Conservation (phyloP, 2,113 vertebrate genomes). For the Brachirus orientalis region DNA sequence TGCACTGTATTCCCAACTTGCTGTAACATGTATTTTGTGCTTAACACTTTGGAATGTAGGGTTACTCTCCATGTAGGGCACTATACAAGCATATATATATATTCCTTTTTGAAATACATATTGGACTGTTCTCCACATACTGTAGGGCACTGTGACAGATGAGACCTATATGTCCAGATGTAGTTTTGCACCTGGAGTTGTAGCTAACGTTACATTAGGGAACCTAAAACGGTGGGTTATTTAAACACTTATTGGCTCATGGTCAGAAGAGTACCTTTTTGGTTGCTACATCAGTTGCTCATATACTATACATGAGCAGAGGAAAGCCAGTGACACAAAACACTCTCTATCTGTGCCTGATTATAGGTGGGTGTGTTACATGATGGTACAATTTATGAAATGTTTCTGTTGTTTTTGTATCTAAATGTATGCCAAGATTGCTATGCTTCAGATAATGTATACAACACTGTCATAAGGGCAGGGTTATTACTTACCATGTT, state of each 20-base stretch:
- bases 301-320: no score
- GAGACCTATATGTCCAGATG: slow-evolving; percentile 9
- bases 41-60: slow-evolving; percentile 26
- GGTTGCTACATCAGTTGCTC: no score
- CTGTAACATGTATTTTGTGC: not conserved
- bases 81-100: not conserved
- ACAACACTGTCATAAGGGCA: no score
- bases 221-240: not conserved
- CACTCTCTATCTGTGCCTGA: no score
- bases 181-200: slow-evolving; percentile 18
- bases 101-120: not conserved
- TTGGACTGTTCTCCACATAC: slow-evolving; percentile 11
- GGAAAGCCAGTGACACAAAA: not conserved
- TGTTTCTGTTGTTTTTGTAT: no score
- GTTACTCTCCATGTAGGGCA: not conserved
- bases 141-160: not conserved
- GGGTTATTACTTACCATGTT: no score
- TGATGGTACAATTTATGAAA: no score
- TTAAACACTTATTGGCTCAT: not conserved
- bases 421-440: no score
- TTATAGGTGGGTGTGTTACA: no score
- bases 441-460: no score
- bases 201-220: not conserved
- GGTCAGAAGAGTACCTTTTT: not conserved
- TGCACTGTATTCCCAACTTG: not conserved